These are phyloP conservation scores for Bettongia penicillata DNA, from an alignment of 2,113 vertebrate species.

Conservation along the genomic window DNA sequence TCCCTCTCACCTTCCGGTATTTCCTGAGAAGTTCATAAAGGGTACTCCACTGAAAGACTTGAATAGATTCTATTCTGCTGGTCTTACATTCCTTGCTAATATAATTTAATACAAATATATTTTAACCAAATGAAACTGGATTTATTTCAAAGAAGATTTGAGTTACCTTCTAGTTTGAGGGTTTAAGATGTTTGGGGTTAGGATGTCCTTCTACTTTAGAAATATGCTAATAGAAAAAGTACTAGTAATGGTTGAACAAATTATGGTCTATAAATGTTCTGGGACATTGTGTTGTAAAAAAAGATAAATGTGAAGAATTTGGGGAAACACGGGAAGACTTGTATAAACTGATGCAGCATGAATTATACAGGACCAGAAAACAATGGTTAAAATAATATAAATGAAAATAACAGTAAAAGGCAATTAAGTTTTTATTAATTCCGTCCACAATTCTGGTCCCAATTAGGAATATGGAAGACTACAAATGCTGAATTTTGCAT, in stretches of 20 bases:
- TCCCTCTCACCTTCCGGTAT: too few relatives aligned
- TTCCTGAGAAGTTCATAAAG: too few relatives aligned
- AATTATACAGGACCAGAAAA: background rate
- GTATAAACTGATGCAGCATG: background rate
- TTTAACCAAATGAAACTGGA: background rate
- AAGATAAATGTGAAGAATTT: background rate
- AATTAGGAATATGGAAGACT: background rate
- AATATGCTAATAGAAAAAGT: background rate
- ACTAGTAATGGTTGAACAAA: background rate
- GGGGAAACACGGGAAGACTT: background rate
- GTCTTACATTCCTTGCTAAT: background rate
- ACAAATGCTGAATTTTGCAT: background rate
- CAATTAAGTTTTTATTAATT: background rate
- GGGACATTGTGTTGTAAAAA: background rate
- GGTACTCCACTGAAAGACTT: too few relatives aligned
- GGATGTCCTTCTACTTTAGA: background rate
- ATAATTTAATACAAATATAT: background rate
- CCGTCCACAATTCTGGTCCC: background rate
- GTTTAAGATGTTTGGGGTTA: background rate
- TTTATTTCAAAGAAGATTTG: background rate
- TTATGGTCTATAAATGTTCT: background rate
- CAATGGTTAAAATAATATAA: background rate
- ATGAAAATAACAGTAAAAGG: background rate
- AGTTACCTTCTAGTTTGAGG: background rate
- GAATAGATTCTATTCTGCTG: background rate